These are phyloP conservation scores for Gastrophryne carolinensis DNA, from an alignment of 2,797 vertebrate species.

Conservation along the genomic window DNA sequence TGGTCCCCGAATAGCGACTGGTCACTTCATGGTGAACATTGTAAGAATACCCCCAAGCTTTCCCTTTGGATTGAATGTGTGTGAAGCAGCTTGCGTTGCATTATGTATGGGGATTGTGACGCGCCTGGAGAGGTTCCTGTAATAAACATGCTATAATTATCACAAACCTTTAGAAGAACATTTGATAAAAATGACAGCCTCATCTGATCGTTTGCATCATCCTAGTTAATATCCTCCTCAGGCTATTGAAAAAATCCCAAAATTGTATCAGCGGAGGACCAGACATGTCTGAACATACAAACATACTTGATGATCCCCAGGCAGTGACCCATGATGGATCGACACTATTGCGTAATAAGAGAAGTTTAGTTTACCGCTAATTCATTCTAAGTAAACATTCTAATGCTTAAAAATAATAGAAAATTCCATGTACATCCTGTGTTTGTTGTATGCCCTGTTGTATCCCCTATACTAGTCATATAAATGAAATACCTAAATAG, in stretches of 20 bases:
- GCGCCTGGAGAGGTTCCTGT: background rate
- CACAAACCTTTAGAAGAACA: background rate
- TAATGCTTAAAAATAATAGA: too few species aligned
- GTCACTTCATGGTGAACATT: too few species aligned
- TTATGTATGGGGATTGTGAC: background rate
- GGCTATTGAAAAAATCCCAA: constrained; percentile 3
- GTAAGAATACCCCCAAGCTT: too few species aligned
- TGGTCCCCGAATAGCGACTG: too few species aligned
- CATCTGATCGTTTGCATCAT: background rate
- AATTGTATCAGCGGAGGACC: constrained; percentile 16
- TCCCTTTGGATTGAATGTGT: too few species aligned
- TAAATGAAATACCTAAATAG: too few species aligned
- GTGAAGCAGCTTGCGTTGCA: background rate
- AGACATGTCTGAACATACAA: constrained; percentile 16
- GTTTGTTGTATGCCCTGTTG: too few species aligned
- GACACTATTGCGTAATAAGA: background rate
- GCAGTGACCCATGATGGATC: background rate
- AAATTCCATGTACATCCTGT: too few species aligned
- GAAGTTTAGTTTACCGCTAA: background rate
- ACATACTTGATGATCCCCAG: background rate
- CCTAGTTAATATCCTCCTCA: background rate
- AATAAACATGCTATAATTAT: background rate
- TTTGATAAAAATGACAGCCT: background rate
- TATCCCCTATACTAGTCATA: too few species aligned
- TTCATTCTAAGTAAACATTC: constrained; percentile 5